phyloP scores from a whole-genome alignment of 2,888 invertebrate species.

The Ormyrus thymus region DNA sequence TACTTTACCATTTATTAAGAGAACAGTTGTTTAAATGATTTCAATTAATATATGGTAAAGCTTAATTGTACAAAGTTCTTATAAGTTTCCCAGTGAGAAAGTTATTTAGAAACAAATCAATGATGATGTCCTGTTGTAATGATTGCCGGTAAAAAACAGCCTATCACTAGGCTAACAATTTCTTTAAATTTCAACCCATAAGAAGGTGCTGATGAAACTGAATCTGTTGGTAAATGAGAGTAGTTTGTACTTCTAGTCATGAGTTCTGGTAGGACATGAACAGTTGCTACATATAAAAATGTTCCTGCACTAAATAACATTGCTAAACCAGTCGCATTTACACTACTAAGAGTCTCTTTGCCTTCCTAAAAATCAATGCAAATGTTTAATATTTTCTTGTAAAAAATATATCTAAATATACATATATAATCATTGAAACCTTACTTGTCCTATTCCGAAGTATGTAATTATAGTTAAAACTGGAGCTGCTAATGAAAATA shows the following conservation, averaged over 20 bases:
- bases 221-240: conserved; percentile 73
- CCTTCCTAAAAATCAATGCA: conserved; percentile 82
- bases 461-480: conserved; percentile 92
- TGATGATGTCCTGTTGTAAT: conserved; percentile 95
- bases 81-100: conserved; percentile 8
- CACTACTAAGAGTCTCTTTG: conserved; percentile 90
- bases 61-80: not conserved
- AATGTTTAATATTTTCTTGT: not conserved
- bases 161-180: conserved; percentile 88
- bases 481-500: conserved; percentile 96
- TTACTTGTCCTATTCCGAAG: conserved; percentile 89
- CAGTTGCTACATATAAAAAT: conserved; percentile 98
- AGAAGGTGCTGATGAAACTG: conserved; percentile 65
- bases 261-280: conserved; percentile 97
- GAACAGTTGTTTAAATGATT: conserved; percentile 2
- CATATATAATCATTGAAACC: conserved; percentile 23
- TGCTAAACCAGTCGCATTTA: conserved; percentile 96
- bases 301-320: conserved; percentile 99
- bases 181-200: conserved; percentile 85
- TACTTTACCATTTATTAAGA: not conserved
- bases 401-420: too few relatives aligned
- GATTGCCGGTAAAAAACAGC: conserved; percentile 90
- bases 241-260: conserved; percentile 78
- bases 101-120: conserved; percentile 59
- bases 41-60: not conserved